Base-by-base conservation (phyloP, 92 coral and sea anemone genomes). In the Plumapathes pennacea region DNA sequence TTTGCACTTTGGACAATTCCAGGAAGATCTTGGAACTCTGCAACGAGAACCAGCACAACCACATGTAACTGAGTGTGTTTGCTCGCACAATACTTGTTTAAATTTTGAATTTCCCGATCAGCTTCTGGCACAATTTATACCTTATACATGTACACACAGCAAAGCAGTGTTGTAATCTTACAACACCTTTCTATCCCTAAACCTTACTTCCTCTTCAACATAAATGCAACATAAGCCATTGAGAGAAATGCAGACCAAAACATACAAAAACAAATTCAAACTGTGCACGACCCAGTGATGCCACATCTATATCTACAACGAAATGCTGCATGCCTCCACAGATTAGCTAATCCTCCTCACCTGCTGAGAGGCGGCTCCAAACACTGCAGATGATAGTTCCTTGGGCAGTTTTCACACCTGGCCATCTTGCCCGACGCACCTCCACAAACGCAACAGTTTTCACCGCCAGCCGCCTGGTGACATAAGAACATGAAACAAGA, bases 1-100 rank as follows among this genome's bases (percentile, higher is more conserved):
- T 72, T 91, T 91, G 74, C 97, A 91, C 57, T 80, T 91, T 2
- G 96, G 97, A 68, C 97, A 91, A 26, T 83, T 86, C 97, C 97
- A 91, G 17, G 96, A 83, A 5, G 89, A 76, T 45, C 97, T 89
- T 0, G 97, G 97, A 39, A 87, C 64, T 64, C 97, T 90, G 69
- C 6, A 50, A 71, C 19, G 5, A 36, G 2, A 20, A 29, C 11
- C 10, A 58, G 37, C 13, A 46, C 24, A 47, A 25, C 20, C 38
- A 8, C 28, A 44, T 9, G 11, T 4, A 24, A 19, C 10, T 15
- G 27, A 17, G 10, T 13, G 41, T 53, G 14, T 0, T n/a, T n/a
- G n/a, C n/a, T n/a, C n/a, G n/a, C n/a, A n/a, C n/a, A n/a, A n/a
- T n/a, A n/a, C n/a, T n/a, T n/a, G n/a, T n/a, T n/a, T n/a, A n/a